These are phyloP conservation scores for Paragorgia papillata DNA, from an alignment of 92 coral and sea anemone species.

Conservation along the genomic window DNA sequence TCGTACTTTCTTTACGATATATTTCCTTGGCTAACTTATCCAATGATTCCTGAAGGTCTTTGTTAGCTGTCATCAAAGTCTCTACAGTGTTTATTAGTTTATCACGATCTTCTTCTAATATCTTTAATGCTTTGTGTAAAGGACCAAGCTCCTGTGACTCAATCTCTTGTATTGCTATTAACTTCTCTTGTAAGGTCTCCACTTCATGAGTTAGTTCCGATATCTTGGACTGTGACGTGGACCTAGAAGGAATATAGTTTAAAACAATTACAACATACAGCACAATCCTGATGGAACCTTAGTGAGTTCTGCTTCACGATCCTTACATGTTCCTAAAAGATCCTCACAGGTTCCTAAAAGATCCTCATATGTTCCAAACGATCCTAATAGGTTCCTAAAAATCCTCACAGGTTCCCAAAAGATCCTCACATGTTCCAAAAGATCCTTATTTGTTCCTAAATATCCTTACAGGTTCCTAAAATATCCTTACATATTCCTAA, in stretches of 20 bases:
- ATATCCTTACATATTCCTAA: no score
- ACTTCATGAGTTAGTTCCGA: slow-evolving; percentile 17
- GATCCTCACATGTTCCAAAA: no score
- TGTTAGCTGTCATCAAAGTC: slow-evolving; percentile 69
- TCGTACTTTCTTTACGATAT: slow-evolving; percentile 67
- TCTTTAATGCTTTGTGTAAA: slow-evolving; percentile 71
- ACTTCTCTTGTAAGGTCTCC: background rate
- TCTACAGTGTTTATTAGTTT: slow-evolving; percentile 70
- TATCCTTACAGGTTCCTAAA: no score
- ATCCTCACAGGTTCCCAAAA: no score
- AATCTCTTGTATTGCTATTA: background rate
- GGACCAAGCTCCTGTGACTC: slow-evolving; percentile 61
- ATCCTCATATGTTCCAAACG: no score
- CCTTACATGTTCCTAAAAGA: no score
- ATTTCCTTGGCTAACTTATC: slow-evolving; percentile 79
- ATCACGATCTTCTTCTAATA: slow-evolving; percentile 71
- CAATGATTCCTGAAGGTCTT: slow-evolving; percentile 73
- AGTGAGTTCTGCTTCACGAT: no score
- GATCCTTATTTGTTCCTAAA: no score
- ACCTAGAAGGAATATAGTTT: background rate
- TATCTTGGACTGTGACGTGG: slow-evolving; percentile 1
- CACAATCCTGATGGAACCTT: no score
- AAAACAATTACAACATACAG: no score
- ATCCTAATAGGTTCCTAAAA: no score
- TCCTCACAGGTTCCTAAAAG: no score